Percentiles rank a stretch among this genome's conserved stretches.
Evolutionary conservation across 2,888 invertebrate species (phyloP).

Genomic region (Papilio elwesi): DNA sequence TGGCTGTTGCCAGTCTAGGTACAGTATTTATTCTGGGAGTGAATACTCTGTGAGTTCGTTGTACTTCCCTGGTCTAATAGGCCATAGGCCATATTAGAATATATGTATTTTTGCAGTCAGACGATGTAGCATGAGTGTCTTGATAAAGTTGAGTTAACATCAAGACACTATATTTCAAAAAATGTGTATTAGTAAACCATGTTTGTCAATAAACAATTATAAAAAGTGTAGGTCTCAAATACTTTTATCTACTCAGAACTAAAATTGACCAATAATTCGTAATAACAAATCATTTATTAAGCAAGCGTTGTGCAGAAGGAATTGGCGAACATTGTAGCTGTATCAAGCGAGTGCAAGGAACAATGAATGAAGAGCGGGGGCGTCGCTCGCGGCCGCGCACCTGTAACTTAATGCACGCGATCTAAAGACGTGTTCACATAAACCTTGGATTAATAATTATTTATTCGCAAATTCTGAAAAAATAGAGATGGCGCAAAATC

Average conservation of each 20-base stretch:
- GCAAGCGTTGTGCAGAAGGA: conserved; percentile 26
- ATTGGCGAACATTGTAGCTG: conserved; percentile 29
- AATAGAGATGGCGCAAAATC: too few species aligned
- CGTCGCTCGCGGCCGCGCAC: conserved; percentile 75
- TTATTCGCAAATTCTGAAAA: neutral
- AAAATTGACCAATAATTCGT: neutral
- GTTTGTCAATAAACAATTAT: too few species aligned
- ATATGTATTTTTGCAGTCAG: too few species aligned
- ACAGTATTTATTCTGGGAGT: too few species aligned
- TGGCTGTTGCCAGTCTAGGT: too few species aligned
- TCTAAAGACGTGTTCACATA: conserved; percentile 56
- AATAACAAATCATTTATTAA: conserved; percentile 27
- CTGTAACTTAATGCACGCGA: conserved; percentile 77
- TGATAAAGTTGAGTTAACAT: too few species aligned
- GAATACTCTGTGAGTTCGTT: too few species aligned
- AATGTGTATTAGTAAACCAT: too few species aligned
- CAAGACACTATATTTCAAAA: too few species aligned
- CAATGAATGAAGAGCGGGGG: conserved; percentile 80
- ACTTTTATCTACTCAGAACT: neutral
- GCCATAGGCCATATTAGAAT: too few species aligned
- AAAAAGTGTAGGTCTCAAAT: neutral
- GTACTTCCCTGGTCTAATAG: too few species aligned
- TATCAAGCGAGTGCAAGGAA: conserved; percentile 49
- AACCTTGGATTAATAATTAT: conserved; percentile 35
- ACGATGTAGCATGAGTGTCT: too few species aligned